phyloP scores from a whole-genome alignment of 1,140 invertebrate genomes.

The Gonatopus flavifemur region DNA sequence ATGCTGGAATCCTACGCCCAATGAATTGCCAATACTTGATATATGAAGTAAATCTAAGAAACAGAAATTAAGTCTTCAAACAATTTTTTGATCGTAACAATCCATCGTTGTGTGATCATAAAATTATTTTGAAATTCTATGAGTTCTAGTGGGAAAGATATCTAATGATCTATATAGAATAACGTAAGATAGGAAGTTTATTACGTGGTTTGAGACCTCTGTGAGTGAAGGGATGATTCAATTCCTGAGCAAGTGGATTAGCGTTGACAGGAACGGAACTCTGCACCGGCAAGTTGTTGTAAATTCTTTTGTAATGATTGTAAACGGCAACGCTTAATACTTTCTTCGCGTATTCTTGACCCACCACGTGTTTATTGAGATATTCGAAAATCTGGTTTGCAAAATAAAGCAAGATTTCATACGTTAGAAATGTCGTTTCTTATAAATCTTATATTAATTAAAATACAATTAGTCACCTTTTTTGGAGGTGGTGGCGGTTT shows the following conservation, averaged over 20 bases:
- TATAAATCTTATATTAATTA: too few species aligned
- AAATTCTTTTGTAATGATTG: slow-evolving; percentile 98
- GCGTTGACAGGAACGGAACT: slow-evolving; percentile 52
- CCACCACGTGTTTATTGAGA: slow-evolving; percentile 95
- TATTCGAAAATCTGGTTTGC: slow-evolving; percentile 95
- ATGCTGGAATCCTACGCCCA: slow-evolving; percentile 55
- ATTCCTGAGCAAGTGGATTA: slow-evolving; percentile 63
- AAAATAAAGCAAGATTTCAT: slow-evolving; percentile 40
- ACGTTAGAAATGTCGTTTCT: too few species aligned
- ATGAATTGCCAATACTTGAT: slow-evolving; percentile 73
- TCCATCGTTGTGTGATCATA: too few species aligned
- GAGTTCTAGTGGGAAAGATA: too few species aligned
- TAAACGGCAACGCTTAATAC: slow-evolving; percentile 98
- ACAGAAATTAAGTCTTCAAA: slow-evolving; percentile 6
- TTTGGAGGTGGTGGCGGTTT: slow-evolving; percentile 91
- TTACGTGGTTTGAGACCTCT: slow-evolving; percentile 66
- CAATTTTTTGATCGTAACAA: too few species aligned
- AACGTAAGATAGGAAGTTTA: too few species aligned
- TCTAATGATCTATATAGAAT: too few species aligned
- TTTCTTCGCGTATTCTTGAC: slow-evolving; percentile 97
- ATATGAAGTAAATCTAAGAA: slow-evolving; percentile 80
- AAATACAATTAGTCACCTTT: slow-evolving; percentile 63
- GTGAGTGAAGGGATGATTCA: slow-evolving; percentile 72
- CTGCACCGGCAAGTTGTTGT: slow-evolving; percentile 81
- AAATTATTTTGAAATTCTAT: too few species aligned